Base-by-base conservation (phyloP, 2,888 invertebrate genomes). In the Philopedon plagiatum region DNA sequence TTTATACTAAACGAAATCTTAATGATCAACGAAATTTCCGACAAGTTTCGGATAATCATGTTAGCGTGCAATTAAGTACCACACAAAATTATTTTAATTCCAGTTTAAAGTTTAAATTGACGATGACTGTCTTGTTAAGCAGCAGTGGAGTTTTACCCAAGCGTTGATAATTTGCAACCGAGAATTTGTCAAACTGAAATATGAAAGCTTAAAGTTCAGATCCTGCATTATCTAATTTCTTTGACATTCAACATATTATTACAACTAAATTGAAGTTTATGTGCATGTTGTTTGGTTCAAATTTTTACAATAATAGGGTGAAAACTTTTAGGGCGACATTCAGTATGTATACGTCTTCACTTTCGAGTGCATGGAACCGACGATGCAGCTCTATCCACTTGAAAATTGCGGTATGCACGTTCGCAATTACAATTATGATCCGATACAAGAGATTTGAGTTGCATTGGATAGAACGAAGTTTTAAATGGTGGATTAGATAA, bases 81-180 rank as follows among this genome's bases (percentile, higher is more conserved):
- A 58, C 39, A 58, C 41, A 58, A 41, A 41, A 58, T 58, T 23
- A 58, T 58, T 58, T 58, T 58, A 58, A 58, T 41, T 58, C 23
- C 41, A 41, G 32, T 34, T 37, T 34, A 57, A 21, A 57, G 41
- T 58, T 58, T 58, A 58, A 58, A 58, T 58, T 23, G 23, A 58
- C 41, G 58, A 39, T 58, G 39, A 58, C 58, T 58, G 41, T 58
- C 58, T 58, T 58, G 58, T 37, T 58, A 39, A 58, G 41, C 41
- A 15, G 26, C 39, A 54, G 32, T 51, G 39, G 39, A 49, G 34
- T 49, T 63, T 63, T 54, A 37, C 37, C 37, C 63, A 49, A 51
- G 54, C 39, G 63, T 63, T 63, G 39, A 63, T 63, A 54, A 63
- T 54, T 63, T 29, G 21, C n/a, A 49, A 49, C 62, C 63, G 21